Base-by-base conservation (phyloP, 1,140 invertebrate species). In the Eriosoma lanigerum region DNA sequence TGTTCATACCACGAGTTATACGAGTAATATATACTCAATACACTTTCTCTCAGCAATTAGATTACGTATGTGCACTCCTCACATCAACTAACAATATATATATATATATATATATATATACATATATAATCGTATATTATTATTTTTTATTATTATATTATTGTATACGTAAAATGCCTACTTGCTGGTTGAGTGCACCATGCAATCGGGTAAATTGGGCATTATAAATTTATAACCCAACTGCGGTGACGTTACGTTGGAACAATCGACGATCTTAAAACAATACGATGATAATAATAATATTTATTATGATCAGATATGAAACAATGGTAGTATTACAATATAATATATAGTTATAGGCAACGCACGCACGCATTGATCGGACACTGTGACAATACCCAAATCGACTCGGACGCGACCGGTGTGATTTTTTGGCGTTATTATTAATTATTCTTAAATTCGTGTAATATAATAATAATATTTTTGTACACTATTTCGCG, bases 381-480 rank as follows among this genome's bases (percentile, higher is more conserved):
- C 64, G 72, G 12, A 58, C 73, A 60, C 38, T 76, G 32, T 58
- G 73, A 76, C 73, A 78, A 78, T 78, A 62, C 75, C 75, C 75
- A 48, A 48, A 60, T 78, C 75, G 75, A 78, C 56, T 60, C 32
- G 54, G 29, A 78, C 24, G 75, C 38, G 38, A 60, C 75, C 15
- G 54, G 75, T 78, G 75, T 78, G 75, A 78, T 78, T 78, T 78
- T 78, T 78, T 78, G 75, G 75, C 75, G 75, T 78, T 26, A 46
- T 76, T 24, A 50, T 72, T 70, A 26, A 70, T 70, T 70, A 26
- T 50, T 50, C 66, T 70, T 21, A 13, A 70, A 48, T 24, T 19
- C 21, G 50, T 54, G 26, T 75, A 38, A 38, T 8, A 75, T 32
- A 75, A 38, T 54, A 75, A 72, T 72, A 26, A 38, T 38, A 52